phyloP scores from a whole-genome alignment of 2,113 vertebrate species.

The Dasypus novemcinctus region DNA sequence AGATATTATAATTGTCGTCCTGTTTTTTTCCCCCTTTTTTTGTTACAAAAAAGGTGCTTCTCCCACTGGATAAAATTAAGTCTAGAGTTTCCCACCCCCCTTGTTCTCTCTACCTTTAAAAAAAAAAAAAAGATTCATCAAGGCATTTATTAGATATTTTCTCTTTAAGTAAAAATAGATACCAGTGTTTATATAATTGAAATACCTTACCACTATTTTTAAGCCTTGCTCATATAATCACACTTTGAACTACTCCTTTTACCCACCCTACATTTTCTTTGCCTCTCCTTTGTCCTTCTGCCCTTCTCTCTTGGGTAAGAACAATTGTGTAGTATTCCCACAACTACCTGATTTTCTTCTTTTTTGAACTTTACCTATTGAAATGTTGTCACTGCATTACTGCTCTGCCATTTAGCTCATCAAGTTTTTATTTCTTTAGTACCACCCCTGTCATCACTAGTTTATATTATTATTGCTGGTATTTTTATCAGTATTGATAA shows the following conservation, averaged over 20 bases:
- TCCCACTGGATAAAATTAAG: neutral
- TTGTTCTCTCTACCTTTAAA: neutral
- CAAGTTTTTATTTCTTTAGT: neutral
- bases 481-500: neutral
- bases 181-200: neutral
- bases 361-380: neutral
- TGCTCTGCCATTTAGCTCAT: neutral
- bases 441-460: neutral
- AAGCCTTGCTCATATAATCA: neutral
- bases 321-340: neutral
- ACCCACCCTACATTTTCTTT: accelerated
- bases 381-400: neutral
- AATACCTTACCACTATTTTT: too few relatives aligned
- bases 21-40: neutral
- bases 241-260: accelerated
- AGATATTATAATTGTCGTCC: accelerated
- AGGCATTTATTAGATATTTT: neutral
- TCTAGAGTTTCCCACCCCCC: neutral
- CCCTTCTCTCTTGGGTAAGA: neutral
- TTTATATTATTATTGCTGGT: neutral
- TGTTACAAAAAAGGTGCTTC: neutral
- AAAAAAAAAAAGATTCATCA: neutral
- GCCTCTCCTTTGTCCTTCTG: neutral
- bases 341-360: neutral
- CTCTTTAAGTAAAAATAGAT: neutral